Evolutionary conservation across 2,113 vertebrate genomes (phyloP), one percentile per base, ranked within the genome.

Genomic region (Neopipo cinnamomea): DNA sequence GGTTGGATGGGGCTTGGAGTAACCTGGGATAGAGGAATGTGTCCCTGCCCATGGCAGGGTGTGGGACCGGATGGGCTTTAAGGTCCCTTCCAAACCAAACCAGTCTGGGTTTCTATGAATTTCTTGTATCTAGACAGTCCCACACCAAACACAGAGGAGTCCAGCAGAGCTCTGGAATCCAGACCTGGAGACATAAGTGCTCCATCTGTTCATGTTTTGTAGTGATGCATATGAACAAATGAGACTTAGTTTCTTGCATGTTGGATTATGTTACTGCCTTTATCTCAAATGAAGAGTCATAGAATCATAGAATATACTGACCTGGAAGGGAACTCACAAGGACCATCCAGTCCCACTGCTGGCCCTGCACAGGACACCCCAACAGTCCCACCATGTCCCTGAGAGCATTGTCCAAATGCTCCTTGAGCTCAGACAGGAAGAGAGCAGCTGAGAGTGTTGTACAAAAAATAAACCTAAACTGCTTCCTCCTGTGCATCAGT

Each of bases 101-200:
- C 24, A 50, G 14, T 61, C 58, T 37, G 58, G 9, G n/a, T 37
- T 37, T 61, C n/a, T 11, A 4, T 37, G 15, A 17, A 27, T 61
- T 41, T 25, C n/a, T 23, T 3, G 4, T 13, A 6, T 5, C n/a
- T 4, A 3, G 35, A 12, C 6, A 22, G 39, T 7, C 23, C 37
- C 44, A 4, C 14, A 11, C 14, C 12, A 47, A 47, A 9, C 49
- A 55, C 21, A 8, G 12, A 21, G 22, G 55, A 56, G 55, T 7
- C n/a, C 3, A 9, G 55, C 22, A 30, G 25, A 46, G 72, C 11
- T 41, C 66, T 68, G 84, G 53, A 21, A 25, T 2, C 31, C 0
- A 1, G 27, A 21, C 28, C 58, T n/a, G 39, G 35, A 37, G 31
- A 33, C 11, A 2, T 3, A 5, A 1, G 22, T 41, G 25, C 47